Evolutionary conservation across 2,888 invertebrate species (phyloP).

Genomic region (Argyra leucocephala): DNA sequence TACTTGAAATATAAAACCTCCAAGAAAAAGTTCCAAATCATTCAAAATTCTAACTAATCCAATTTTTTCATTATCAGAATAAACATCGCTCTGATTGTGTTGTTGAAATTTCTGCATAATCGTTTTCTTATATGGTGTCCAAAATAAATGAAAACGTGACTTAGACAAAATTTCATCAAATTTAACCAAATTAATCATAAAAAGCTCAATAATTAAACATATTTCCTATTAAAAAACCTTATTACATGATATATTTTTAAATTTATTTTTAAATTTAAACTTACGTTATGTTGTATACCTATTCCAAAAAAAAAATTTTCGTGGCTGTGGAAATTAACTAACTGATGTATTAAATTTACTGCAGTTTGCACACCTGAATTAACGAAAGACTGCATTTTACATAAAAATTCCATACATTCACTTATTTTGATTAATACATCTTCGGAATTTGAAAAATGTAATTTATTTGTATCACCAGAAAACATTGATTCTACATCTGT

Average conservation of each 20-base stretch:
- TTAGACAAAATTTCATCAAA: conserved; percentile 43
- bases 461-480: neutral
- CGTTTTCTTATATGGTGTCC: conserved; percentile 67
- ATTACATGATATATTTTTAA: neutral
- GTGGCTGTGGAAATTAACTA: conserved; percentile 14
- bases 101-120: conserved; percentile 56
- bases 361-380: conserved; percentile 62
- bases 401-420: conserved; percentile 51
- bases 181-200: conserved; percentile 55
- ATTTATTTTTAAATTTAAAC: conserved; percentile 6
- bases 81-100: conserved; percentile 51
- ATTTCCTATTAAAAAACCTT: conserved; percentile 30
- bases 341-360: conserved; percentile 62
- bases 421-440: conserved; percentile 41
- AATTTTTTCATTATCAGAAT: conserved; percentile 48
- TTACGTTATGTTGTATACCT: conserved; percentile 15
- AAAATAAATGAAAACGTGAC: conserved; percentile 49
- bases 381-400: conserved; percentile 57
- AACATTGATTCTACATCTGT: neutral
- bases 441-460: conserved; percentile 5
- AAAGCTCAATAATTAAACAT: conserved; percentile 52
- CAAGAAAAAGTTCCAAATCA: conserved; percentile 42
- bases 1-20: conserved; percentile 62
- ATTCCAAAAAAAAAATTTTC: conserved; percentile 14
- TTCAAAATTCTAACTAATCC: conserved; percentile 62